Evolutionary conservation across 1,140 invertebrate species (phyloP), one percentile per base, ranked within the genome.

Genomic region (Atta colombica): DNA sequence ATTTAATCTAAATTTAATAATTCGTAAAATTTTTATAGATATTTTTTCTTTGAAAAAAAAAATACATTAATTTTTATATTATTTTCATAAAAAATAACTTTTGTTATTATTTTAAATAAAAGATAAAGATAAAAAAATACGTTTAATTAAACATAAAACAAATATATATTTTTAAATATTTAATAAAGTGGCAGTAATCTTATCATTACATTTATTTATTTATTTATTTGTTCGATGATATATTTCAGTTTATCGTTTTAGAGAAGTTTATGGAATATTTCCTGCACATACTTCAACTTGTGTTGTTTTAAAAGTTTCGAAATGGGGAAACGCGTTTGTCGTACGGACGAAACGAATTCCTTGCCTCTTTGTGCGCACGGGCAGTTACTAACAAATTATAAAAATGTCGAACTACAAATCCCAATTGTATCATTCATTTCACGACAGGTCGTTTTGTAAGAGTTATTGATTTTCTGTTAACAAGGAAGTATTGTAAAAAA

Each of bases 261-360:
- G 66, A 51, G 21, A 51, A 69, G 80, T 74, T 82, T 63, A 16
- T 14, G 39, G 39, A 61, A 63, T 75, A 84, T 84, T 84, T 84
- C 60, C 80, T 45, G 25, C 55, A 28, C 80, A 84, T 84, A 63
- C 68, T 84, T 84, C 69, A 75, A 75, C 69, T 84, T 74, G 68
- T 45, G 55, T 72, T 69, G 80, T 84, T 75, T 74, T 61, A 84
- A 75, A 84, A 84, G 80, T 84, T 84, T 61, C 25, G 31, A 49
- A 82, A 82, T 60, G 28, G 66, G 12, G 55, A 69, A 72, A 53
- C 16, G 25, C 25, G 39, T 84, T 61, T 84, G 69, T 81, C 51
- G 35, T 31, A 55, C 31, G 68, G 49, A 55, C 39, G 69, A 75
- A 61, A 49, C 55, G 39, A 84, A 84, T 84, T 75, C 80, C 69